Conservation (phyloP, 2,888 invertebrate species). For the Orthonevra nobilis region DNA sequence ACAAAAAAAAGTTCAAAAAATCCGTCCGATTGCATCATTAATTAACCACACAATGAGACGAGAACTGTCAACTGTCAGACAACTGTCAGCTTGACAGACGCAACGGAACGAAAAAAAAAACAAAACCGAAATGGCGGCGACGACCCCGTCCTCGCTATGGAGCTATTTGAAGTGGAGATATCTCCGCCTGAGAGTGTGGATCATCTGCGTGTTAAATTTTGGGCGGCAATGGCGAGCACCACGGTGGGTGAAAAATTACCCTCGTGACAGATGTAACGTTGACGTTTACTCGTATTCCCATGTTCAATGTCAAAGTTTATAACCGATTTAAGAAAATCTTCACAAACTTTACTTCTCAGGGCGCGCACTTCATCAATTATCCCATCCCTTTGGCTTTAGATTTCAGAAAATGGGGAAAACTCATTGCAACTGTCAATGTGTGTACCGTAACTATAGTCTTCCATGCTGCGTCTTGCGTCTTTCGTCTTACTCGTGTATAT, state of each 20-base stretch:
- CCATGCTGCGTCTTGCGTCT: conserved; percentile 30
- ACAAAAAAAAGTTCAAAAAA: conserved; percentile 24
- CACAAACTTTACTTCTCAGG: conserved; percentile 18
- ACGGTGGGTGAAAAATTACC: conserved; percentile 58
- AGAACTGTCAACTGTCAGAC: conserved; percentile 69
- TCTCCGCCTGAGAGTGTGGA: conserved; percentile 9
- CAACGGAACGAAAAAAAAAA: too few species aligned
- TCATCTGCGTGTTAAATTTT: too few species aligned
- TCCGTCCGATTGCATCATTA: conserved; percentile 57
- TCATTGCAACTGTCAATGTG: conserved; percentile 63
- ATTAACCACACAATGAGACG: conserved; percentile 66
- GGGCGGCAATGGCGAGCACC: background rate
- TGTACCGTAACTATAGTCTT: conserved; percentile 12
- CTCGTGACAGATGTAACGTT: conserved; percentile 64
- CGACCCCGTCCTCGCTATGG: conserved; percentile 13
- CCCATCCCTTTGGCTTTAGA: too few species aligned
- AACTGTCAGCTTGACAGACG: conserved; percentile 51
- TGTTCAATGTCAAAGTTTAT: conserved; percentile 70
- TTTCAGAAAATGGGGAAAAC: conserved; percentile 49
- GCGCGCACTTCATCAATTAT: conserved; percentile 66
- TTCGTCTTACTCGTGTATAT: too few species aligned
- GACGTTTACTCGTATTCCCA: conserved; percentile 61
- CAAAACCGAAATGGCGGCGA: background rate
- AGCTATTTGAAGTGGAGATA: conserved; percentile 47
- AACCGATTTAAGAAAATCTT: conserved; percentile 63